A percentile compares a stretch with the other conserved stretches of the same genome.
These are phyloP conservation scores for Leptopilina boulardi DNA, from an alignment of 1,140 invertebrate species.

Conservation along the genomic window DNA sequence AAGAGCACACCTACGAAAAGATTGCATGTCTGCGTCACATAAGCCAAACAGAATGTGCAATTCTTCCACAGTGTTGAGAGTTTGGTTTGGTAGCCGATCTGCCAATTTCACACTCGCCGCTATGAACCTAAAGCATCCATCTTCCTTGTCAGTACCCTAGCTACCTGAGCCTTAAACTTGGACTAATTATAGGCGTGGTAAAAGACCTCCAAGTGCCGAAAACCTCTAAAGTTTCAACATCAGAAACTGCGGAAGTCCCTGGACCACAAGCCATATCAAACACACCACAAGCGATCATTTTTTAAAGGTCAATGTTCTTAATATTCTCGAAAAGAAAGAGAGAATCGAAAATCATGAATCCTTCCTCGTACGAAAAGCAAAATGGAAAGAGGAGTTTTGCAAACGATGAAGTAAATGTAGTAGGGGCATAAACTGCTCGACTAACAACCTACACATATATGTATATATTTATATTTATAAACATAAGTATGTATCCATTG, in stretches of 20 bases:
- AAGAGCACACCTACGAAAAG: background rate
- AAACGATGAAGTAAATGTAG: slow-evolving; percentile 62
- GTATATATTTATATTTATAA: too few species aligned
- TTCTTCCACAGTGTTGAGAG: slow-evolving; percentile 50
- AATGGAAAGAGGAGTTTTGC: slow-evolving; percentile 44
- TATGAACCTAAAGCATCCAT: background rate
- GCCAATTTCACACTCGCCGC: slow-evolving; percentile 40
- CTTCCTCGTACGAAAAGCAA: background rate
- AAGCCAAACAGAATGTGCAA: too few species aligned
- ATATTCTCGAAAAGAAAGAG: too few species aligned
- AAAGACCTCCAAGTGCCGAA: slow-evolving; percentile 30
- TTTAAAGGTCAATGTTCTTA: background rate
- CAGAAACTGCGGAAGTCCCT: background rate
- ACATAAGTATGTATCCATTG: too few species aligned
- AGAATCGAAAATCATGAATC: background rate
- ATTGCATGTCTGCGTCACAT: too few species aligned
- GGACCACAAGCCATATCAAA: background rate
- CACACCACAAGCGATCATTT: background rate
- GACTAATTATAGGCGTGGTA: slow-evolving; percentile 26
- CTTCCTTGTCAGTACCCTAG: slow-evolving; percentile 26
- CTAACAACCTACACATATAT: slow-evolving; percentile 72
- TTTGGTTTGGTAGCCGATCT: slow-evolving; percentile 53
- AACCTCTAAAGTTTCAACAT: slow-evolving; percentile 8
- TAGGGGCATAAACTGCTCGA: slow-evolving; percentile 70
- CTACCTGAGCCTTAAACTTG: slow-evolving; percentile 17